A percentile compares a stretch with the other conserved stretches of the same genome.
phyloP scores from a whole-genome alignment of 2,113 vertebrate genomes.

The Hydropotes inermis region DNA sequence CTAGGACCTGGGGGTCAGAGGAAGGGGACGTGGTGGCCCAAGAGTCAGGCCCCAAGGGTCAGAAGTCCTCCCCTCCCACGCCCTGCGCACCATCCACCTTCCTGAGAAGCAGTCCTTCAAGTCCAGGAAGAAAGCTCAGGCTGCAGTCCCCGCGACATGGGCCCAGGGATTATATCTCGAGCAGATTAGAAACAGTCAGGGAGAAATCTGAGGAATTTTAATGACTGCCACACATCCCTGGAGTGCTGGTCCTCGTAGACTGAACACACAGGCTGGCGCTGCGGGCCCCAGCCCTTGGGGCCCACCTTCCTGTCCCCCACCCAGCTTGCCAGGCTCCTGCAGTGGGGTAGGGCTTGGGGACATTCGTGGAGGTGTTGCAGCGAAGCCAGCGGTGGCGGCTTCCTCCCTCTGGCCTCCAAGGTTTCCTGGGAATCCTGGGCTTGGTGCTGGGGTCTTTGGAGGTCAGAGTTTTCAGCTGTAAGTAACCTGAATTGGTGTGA shows the following conservation, averaged over 20 bases:
- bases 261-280: accelerated
- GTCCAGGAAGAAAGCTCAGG: neutral
- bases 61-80: neutral
- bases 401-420: neutral
- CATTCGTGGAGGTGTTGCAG: neutral
- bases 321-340: neutral
- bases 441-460: neutral
- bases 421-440: neutral
- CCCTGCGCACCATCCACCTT: neutral
- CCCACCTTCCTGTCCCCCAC: neutral
- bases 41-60: neutral
- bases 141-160: neutral
- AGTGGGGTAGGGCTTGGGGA: neutral
- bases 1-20: neutral
- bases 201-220: conserved; percentile 59
- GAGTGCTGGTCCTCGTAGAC: neutral
- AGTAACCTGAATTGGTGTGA: neutral
- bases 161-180: neutral
- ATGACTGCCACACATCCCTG: conserved; percentile 46
- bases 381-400: neutral
- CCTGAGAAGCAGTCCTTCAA: neutral
- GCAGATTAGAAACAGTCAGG: conserved; percentile 24
- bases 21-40: neutral
- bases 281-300: neutral
- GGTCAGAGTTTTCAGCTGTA: neutral